A percentile compares a stretch with the other conserved stretches of the same genome.
These are phyloP conservation scores for Pipistrellus kuhlii DNA, from an alignment of 2,797 vertebrate genomes.

Conservation along the genomic window DNA sequence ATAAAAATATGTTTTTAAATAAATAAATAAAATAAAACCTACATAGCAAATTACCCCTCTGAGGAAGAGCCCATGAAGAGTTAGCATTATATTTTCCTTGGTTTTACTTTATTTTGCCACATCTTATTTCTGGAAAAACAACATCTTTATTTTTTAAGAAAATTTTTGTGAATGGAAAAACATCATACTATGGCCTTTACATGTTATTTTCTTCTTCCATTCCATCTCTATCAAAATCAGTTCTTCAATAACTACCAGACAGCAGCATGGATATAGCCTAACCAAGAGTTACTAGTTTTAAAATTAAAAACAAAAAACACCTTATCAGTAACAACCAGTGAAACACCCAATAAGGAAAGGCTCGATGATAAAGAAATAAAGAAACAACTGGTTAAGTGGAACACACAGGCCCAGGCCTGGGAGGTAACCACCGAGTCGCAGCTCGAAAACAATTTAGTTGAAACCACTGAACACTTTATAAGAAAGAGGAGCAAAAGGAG, in stretches of 20 bases:
- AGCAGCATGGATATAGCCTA: background rate
- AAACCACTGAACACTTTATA: background rate
- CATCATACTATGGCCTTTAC: background rate
- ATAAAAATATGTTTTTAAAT: no score
- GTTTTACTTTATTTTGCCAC: background rate
- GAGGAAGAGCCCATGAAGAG: background rate
- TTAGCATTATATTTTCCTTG: background rate
- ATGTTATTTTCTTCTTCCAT: background rate
- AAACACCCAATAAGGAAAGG: background rate
- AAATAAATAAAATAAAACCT: background rate
- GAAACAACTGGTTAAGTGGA: background rate
- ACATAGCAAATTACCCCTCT: background rate
- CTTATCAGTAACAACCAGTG: background rate
- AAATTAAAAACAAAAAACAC: background rate
- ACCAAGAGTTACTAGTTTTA: background rate
- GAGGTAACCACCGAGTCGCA: background rate
- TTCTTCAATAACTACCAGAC: conserved; percentile 28
- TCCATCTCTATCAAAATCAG: conserved; percentile 6
- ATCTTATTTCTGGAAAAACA: conserved; percentile 18
- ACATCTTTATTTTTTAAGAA: background rate
- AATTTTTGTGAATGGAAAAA: conserved; percentile 2
- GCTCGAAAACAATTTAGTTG: background rate
- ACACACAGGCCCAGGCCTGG: no score
- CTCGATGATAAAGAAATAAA: background rate
- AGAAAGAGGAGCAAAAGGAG: background rate